These are phyloP conservation scores for Brienomyrus brachyistius DNA, from an alignment of 2,113 vertebrate genomes.

Conservation along the genomic window DNA sequence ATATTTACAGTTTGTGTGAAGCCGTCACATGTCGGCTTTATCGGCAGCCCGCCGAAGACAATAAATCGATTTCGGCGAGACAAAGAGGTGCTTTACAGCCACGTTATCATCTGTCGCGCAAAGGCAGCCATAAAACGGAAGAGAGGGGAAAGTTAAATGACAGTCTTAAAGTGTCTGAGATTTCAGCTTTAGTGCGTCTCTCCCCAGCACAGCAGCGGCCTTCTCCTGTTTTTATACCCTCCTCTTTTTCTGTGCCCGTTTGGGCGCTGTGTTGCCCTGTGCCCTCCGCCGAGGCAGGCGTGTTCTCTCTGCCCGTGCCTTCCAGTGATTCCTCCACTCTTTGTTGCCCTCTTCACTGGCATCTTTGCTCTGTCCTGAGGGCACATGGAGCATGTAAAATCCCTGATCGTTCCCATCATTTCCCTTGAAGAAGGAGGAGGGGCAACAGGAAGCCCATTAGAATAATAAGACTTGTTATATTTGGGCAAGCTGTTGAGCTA, in stretches of 20 bases:
- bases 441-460: conserved; percentile 50
- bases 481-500: conserved; percentile 5
- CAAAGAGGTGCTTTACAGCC: conserved; percentile 60
- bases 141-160: conserved; percentile 59
- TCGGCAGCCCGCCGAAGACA: background rate
- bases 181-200: conserved; percentile 59
- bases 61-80: conserved; percentile 65
- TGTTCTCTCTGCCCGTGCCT: background rate
- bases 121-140: conserved; percentile 59
- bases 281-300: background rate
- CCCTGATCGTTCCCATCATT: background rate
- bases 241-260: conserved; percentile 5
- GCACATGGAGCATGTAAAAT: conserved; percentile 43
- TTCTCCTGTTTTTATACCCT: conserved; percentile 46
- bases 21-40: background rate
- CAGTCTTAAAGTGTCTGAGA: conserved; percentile 61
- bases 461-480: conserved; percentile 35
- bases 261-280: background rate
- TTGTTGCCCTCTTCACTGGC: background rate
- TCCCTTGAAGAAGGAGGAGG: conserved; percentile 20
- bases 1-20: background rate
- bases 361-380: conserved; percentile 29
- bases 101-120: conserved; percentile 54
- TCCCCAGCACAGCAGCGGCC: conserved; percentile 49
- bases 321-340: background rate